Evolutionary conservation across 2,113 vertebrate genomes (phyloP), one percentile per base, ranked within the genome.

Genomic region (Gila orcuttii): DNA sequence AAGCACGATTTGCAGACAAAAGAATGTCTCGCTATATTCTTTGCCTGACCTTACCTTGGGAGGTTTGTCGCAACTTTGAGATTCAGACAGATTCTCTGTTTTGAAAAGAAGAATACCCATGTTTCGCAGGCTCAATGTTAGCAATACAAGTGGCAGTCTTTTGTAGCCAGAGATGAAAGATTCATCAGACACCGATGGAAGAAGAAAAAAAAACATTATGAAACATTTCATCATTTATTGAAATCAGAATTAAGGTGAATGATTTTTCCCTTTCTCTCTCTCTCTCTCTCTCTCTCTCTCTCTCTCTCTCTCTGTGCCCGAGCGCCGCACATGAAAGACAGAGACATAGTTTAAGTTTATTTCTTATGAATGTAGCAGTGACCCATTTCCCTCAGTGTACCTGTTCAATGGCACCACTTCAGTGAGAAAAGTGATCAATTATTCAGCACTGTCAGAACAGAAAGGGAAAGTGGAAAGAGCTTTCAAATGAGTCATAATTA

Each of bases 401-500:
- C 86, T 89, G 86, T 92, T 92, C 87, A 66, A 64, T 57, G 64
- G 73, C 87, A 89, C 87, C 75, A 88, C 84, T 87, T 89, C 79
- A 89, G 84, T 55, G 31, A 79, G 87, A 88, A 86, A 81, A 66
- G 85, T 84, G 85, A 87, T 92, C 86, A 88, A 93, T 90, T 91
- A 86, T 86, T 86, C 76, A 88, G 25, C 10, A 39, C 28, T 69
- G 45, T 74, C 28, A 31, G 50, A 52, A 77, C 82, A 84, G 79
- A 60, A 62, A 71, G 59, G 8, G 52, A 50, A 79, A 86, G 15
- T 45, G 39, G 68, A 59, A 82, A 23, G 28, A 42, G 42, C 0
- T n/a, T 78, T 71, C 31, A 83, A 78, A 83, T 83, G 74, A 71
- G 66, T 76, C 57, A 79, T 86, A 84, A 88, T 88, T 76, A 83